phyloP scores from a whole-genome alignment of 2,113 vertebrate genomes.

The Synodontis membranacea region DNA sequence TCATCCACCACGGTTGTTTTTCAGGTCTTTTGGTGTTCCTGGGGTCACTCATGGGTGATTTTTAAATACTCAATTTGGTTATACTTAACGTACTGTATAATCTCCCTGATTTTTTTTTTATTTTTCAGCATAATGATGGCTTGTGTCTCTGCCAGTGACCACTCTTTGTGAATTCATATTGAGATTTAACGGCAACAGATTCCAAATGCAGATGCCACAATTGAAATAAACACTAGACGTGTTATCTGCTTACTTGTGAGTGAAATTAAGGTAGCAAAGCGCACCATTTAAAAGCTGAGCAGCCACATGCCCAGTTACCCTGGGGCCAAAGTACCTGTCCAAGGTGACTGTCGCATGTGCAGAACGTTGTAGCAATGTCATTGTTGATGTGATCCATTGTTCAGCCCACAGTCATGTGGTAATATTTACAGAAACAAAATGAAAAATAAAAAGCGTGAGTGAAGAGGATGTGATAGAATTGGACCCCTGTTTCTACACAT shows the following conservation, averaged over 20 bases:
- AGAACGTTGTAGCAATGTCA: not conserved
- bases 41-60: too few species aligned
- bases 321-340: too few species aligned
- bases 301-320: not conserved
- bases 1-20: not conserved
- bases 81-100: not conserved
- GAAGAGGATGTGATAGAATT: not conserved
- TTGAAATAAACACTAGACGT: not conserved
- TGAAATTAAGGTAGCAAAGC: not conserved
- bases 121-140: not conserved
- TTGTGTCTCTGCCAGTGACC: not conserved
- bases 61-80: not conserved
- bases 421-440: not conserved
- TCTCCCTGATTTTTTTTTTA: not conserved
- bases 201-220: not conserved
- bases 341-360: not conserved
- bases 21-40: not conserved
- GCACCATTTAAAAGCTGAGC: not conserved
- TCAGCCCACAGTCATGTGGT: not conserved
- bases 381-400: not conserved
- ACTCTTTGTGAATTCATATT: not conserved
- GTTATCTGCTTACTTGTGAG: not conserved
- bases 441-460: not conserved
- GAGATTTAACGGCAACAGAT: not conserved
- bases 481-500: not conserved